phyloP scores from a whole-genome alignment of 2,888 invertebrate species.

The Germaria angustata region DNA sequence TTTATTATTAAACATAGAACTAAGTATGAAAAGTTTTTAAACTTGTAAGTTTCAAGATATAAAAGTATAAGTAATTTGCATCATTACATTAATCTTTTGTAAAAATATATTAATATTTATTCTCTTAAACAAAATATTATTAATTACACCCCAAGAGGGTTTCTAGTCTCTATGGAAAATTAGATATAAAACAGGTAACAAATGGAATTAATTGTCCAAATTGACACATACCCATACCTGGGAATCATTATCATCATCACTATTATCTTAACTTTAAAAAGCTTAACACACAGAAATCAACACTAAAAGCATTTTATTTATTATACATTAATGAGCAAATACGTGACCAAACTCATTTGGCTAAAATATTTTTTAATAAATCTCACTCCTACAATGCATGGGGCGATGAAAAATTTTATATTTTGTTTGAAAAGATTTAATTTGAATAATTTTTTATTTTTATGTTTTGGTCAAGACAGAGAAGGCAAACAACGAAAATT shows the following conservation, averaged over 20 bases:
- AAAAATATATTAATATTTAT: too few relatives aligned
- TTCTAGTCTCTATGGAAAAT: too few relatives aligned
- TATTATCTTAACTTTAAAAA: not conserved
- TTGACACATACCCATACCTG: not conserved
- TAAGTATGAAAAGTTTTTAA: too few relatives aligned
- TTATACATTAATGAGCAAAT: not conserved
- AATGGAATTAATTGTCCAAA: not conserved
- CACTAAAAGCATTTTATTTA: not conserved
- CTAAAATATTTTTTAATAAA: too few relatives aligned
- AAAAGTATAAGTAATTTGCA: too few relatives aligned
- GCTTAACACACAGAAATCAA: slow-evolving; percentile 23
- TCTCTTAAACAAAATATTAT: too few relatives aligned
- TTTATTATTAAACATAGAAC: too few relatives aligned
- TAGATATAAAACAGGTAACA: not conserved
- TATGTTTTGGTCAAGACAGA: not conserved
- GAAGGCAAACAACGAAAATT: not conserved
- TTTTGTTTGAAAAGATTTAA: slow-evolving; percentile 1
- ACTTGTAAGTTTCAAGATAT: too few relatives aligned
- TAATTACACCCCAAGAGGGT: too few relatives aligned
- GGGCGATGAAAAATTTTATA: too few relatives aligned
- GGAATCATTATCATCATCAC: slow-evolving; percentile 1
- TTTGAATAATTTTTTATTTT: slow-evolving; percentile 1
- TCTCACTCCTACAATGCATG: too few relatives aligned
- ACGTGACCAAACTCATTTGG: slow-evolving; percentile 5
- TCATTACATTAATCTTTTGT: too few relatives aligned